Percentiles rank a stretch among this genome's conserved stretches.
phyloP scores from a whole-genome alignment of 2,888 invertebrate genomes.

The Limnephilus marmoratus region DNA sequence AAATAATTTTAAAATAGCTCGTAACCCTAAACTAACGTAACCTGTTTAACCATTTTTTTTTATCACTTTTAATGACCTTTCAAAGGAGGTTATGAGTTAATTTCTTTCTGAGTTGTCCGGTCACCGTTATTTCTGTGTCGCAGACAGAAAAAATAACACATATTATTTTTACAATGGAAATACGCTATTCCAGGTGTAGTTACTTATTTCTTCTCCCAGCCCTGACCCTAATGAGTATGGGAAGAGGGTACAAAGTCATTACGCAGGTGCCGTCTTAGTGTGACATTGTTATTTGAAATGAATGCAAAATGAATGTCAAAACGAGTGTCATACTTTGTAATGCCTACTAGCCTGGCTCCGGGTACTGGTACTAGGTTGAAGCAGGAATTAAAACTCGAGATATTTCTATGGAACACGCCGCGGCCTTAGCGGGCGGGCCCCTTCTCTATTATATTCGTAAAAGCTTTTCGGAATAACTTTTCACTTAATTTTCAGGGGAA shows the following conservation, averaged over 20 bases:
- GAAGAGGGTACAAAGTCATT: conserved; percentile 38
- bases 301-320: conserved; percentile 39
- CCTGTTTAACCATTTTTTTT: too few relatives aligned
- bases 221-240: conserved; percentile 31
- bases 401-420: neutral
- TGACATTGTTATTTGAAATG: conserved; percentile 48
- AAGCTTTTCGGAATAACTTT: neutral
- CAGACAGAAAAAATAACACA: too few relatives aligned
- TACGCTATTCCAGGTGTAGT: neutral
- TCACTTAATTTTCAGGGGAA: neutral
- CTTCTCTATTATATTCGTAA: neutral
- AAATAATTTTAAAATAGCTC: too few relatives aligned
- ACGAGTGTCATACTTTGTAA: conserved; percentile 11
- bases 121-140: too few relatives aligned
- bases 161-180: neutral
- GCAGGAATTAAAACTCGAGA: neutral
- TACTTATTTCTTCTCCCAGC: neutral
- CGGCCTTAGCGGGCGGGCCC: neutral
- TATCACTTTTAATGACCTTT: too few relatives aligned
- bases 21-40: too few relatives aligned
- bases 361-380: neutral
- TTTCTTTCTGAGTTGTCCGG: too few relatives aligned
- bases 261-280: conserved; percentile 46
- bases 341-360: neutral
- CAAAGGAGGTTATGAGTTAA: too few relatives aligned